phyloP scores from a whole-genome alignment of 2,888 invertebrate species.

The Neelides folsomi region DNA sequence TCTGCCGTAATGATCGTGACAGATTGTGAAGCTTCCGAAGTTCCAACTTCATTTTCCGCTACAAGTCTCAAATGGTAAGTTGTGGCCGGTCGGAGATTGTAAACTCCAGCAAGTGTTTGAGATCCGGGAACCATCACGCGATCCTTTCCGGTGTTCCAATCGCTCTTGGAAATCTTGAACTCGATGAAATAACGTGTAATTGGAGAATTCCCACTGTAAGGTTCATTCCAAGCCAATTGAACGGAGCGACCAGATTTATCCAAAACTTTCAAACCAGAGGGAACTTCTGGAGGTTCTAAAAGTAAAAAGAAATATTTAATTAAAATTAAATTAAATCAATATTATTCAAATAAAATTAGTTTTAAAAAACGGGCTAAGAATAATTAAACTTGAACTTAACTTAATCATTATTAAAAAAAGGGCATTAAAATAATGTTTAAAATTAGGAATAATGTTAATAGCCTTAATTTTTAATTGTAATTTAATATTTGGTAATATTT shows the following conservation, averaged over 20 bases:
- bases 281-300: constrained; percentile 73
- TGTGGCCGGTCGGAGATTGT: constrained; percentile 75
- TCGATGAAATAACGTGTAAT: constrained; percentile 80
- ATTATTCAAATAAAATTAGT: too few relatives aligned
- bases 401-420: too few relatives aligned
- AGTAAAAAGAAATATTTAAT: constrained; percentile 9
- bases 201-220: constrained; percentile 81
- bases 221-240: constrained; percentile 81
- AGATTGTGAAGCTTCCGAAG: constrained; percentile 81
- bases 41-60: constrained; percentile 84
- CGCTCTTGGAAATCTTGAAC: constrained; percentile 58
- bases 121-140: constrained; percentile 78
- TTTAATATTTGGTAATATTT: constrained; percentile 28
- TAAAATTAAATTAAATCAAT: background rate
- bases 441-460: too few relatives aligned
- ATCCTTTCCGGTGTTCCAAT: constrained; percentile 73
- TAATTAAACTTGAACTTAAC: too few relatives aligned
- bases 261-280: constrained; percentile 71
- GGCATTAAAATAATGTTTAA: too few relatives aligned
- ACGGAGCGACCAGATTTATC: constrained; percentile 84
- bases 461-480: background rate
- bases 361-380: too few relatives aligned
- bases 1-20: constrained; percentile 92
- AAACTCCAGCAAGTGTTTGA: constrained; percentile 76
- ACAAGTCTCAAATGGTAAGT: constrained; percentile 79